Conservation (phyloP, 2,113 vertebrate species). For the Pungitius pungitius region DNA sequence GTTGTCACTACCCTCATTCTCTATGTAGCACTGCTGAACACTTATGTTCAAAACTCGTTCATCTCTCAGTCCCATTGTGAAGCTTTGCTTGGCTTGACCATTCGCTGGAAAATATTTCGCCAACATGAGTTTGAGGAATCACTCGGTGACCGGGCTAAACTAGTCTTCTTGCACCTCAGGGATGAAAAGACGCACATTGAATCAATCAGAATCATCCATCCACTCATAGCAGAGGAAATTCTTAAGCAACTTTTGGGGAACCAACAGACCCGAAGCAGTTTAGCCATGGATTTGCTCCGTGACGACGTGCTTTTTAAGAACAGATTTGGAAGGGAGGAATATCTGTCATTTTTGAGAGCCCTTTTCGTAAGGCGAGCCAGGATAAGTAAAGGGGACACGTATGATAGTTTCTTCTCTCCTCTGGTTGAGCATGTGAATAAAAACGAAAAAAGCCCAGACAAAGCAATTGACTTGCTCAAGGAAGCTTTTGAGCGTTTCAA, state of each 20-base stretch:
- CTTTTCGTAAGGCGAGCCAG: constrained; percentile 81
- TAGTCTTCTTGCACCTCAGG: constrained; percentile 84
- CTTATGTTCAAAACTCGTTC: constrained; percentile 84
- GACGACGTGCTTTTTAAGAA: constrained; percentile 80
- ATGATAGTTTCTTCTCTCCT: constrained; percentile 82
- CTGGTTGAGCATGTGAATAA: constrained; percentile 82
- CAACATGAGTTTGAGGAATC: constrained; percentile 72
- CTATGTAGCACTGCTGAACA: constrained; percentile 85
- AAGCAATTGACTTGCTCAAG: constrained; percentile 79
- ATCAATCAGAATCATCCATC: constrained; percentile 84
- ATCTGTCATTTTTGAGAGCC: constrained; percentile 78
- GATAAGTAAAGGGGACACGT: constrained; percentile 81
- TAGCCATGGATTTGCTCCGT: constrained; percentile 78
- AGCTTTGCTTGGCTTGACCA: constrained; percentile 71
- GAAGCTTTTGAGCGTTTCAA: constrained; percentile 78
- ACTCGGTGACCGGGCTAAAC: constrained; percentile 77
- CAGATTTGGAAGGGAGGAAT: constrained; percentile 82
- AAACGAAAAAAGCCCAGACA: constrained; percentile 66
- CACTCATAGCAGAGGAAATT: constrained; percentile 85
- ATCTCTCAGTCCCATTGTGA: constrained; percentile 87
- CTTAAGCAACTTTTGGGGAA: constrained; percentile 78
- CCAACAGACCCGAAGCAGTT: constrained; percentile 75
- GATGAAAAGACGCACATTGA: constrained; percentile 80
- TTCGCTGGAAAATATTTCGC: constrained; percentile 58
- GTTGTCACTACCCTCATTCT: constrained; percentile 75